Evolutionary conservation across 2,888 invertebrate genomes (phyloP), one percentile per base, ranked within the genome.

Genomic region (Tortricodes alternella): DNA sequence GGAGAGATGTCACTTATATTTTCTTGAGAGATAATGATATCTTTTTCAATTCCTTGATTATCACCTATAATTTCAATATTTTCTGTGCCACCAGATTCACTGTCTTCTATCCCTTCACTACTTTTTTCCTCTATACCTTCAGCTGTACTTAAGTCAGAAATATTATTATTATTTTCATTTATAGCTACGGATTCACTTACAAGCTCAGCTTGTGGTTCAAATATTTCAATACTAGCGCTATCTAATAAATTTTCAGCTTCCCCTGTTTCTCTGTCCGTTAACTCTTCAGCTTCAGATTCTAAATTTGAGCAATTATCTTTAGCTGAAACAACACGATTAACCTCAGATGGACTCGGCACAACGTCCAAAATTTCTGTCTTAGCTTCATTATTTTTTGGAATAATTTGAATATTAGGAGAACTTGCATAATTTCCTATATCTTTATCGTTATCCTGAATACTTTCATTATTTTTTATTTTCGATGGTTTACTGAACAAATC

Each of bases 341-440:
- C n/a, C 46, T 70, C 59, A 16, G 66, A 64, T 24, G 65, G 53
- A 43, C 59, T 68, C 35, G 67, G 63, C 1, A 60, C 3, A 4
- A 56, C 34, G n/a, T 72, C 70, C 24, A 69, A 49, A 29, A 67
- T 62, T 37, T 73, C 63, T 11, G 62, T 66, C 46, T 56, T 60
- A 0, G 39, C 11, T 1, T 32, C 21, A 21, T 52, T 53, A 15
- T 9, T 41, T 29, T 29, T 41, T 18, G 48, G 35, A 35, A 55
- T 43, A 2, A 24, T 11, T 49, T 49, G 55, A 34, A 55, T 41
- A 23, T 35, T 34, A 5, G 8, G 19, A 6, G 34, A 15, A 34
- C 27, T 48, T 11, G 34, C 23, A 15, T 7, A 16, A 18, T 43
- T n/a, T 18, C 5, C 43, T 15, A 7, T 27, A 2, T 16, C 7